Base-by-base conservation (phyloP, 2,888 invertebrate species). In the Apamea sordens region DNA sequence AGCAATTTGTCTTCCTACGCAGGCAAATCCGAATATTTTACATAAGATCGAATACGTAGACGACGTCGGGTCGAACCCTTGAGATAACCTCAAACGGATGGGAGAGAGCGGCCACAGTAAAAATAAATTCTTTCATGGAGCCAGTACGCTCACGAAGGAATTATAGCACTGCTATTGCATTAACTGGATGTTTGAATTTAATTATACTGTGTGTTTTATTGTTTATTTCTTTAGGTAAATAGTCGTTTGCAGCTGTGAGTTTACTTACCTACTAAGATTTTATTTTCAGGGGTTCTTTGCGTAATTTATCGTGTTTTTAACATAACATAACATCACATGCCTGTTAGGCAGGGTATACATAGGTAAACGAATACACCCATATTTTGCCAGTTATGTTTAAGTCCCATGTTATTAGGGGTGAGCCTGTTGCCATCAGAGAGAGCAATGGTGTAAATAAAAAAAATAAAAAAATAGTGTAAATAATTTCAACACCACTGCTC, bases 1-100 rank as follows among this genome's bases (percentile, higher is more conserved):
- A 83, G 85, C 83, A 80, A 89, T 87, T 87, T 89, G 80, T 89
- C 87, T 88, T 82, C 80, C 74, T 68, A 70, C 85, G 85, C 63
- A 78, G 80, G 76, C 76, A 79, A 86, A 88, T 80, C 80, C 80
- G 76, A 77, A 86, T 86, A 84, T 84, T 86, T 87, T 88, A 79
- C 87, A 86, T 84, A 86, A 82, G 87, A 88, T 86, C 71, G 72
- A 81, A 84, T 86, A 76, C 80, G 84, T 56, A 84, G 53, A 77
- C 76, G 85, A 79, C 77, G 79, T 77, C 44, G 85, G 79, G 82
- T 82, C 77, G 72, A 82, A 80, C 78, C 78, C 76, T 76, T 50
- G 59, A 77, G 81, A 84, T 86, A 89, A 81, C 80, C 77, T 67
- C 69, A n/a, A 50, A 69, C 65, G 76, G 72, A 82, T 79, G 75